Conservation (phyloP, 2,113 vertebrate genomes). For the Carassius auratus region DNA sequence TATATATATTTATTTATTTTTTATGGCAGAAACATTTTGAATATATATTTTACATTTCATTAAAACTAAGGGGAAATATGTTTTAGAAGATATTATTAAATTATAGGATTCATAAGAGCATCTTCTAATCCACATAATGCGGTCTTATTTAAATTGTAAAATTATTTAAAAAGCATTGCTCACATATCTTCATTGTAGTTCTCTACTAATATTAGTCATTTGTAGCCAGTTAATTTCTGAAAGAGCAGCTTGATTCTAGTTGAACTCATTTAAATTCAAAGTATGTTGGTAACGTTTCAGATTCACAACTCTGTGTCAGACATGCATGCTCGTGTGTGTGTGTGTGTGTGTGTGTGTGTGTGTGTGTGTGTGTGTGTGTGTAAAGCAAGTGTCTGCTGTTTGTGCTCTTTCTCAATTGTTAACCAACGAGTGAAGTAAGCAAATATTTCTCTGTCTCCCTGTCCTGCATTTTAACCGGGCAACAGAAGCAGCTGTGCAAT, state of each 20-base stretch:
- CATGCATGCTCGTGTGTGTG: neutral
- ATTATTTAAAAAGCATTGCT: neutral
- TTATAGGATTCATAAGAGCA: neutral
- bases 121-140: neutral
- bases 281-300: neutral
- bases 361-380: too few species aligned
- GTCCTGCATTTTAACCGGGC: neutral
- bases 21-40: too few species aligned
- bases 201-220: neutral
- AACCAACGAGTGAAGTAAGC: neutral
- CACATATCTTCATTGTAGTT: neutral
- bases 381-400: neutral
- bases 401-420: neutral
- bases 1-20: too few species aligned
- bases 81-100: too few species aligned
- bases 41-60: too few species aligned
- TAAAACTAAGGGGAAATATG: too few species aligned
- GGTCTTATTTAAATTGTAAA: neutral
- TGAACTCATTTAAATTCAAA: neutral
- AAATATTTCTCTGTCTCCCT: neutral
- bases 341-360: too few species aligned
- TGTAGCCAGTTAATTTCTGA: neutral
- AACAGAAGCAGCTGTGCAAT: conserved; percentile 23
- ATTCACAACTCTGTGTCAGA: neutral
- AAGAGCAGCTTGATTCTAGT: neutral